A percentile compares a stretch with the other conserved stretches of the same genome.
Evolutionary conservation across 2,113 vertebrate species (phyloP).

Genomic region (Brachyhypopomus occidentalis): DNA sequence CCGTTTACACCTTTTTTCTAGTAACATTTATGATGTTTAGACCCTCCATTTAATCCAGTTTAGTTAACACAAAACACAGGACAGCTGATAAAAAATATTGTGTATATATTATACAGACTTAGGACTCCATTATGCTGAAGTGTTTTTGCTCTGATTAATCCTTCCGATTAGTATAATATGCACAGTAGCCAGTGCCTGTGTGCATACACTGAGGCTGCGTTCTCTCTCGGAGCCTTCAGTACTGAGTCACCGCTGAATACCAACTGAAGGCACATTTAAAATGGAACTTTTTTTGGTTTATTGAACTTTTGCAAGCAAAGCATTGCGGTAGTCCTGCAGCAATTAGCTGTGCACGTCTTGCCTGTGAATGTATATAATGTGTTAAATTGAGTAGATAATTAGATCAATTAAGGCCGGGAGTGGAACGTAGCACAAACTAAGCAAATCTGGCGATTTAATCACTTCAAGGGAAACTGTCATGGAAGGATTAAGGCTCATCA

Average conservation of each 20-base stretch:
- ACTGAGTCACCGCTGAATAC: background rate
- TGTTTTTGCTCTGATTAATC: no score
- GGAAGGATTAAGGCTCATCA: constrained; percentile 28
- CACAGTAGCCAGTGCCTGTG: background rate
- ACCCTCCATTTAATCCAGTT: no score
- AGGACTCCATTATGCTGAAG: no score
- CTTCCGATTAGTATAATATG: background rate
- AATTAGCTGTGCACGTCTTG: constrained; percentile 14
- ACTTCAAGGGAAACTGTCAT: constrained; percentile 2
- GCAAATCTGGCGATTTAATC: constrained; percentile 44
- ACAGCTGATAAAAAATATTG: no score
- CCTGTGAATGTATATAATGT: constrained; percentile 29
- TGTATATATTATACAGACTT: no score
- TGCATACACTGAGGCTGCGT: background rate
- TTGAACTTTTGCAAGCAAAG: constrained; percentile 20
- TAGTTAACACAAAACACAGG: no score
- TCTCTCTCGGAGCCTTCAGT: background rate
- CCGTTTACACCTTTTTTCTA: no score
- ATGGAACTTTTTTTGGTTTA: background rate
- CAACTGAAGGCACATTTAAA: background rate
- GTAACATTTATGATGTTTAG: no score
- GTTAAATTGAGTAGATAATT: constrained; percentile 51
- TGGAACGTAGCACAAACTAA: constrained; percentile 32
- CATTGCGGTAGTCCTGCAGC: constrained; percentile 12
- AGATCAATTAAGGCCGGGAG: constrained; percentile 45